These are phyloP conservation scores for Isurus oxyrinchus DNA, from an alignment of 2,113 vertebrate genomes.

Conservation along the genomic window DNA sequence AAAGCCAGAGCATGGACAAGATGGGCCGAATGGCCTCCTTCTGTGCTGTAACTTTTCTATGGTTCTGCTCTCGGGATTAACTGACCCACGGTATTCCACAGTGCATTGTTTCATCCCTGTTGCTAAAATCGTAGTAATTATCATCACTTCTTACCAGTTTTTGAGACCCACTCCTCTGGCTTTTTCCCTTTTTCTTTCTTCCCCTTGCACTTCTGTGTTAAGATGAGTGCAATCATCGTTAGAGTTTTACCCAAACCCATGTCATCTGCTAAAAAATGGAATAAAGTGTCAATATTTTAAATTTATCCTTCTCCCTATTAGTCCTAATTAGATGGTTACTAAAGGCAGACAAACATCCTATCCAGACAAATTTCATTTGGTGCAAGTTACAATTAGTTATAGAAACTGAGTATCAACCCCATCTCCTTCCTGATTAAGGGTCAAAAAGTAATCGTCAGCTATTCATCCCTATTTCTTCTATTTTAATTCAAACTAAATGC, in stretches of 20 bases:
- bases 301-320: neutral
- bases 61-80: neutral
- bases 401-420: neutral
- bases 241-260: slow-evolving; percentile 96
- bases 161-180: slow-evolving; percentile 66
- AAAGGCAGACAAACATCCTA: neutral
- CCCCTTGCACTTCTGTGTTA: slow-evolving; percentile 63
- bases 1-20: neutral
- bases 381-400: neutral
- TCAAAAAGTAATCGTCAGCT: neutral
- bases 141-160: slow-evolving; percentile 59
- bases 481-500: neutral
- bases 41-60: too few species aligned
- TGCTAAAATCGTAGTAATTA: neutral
- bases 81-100: too few species aligned
- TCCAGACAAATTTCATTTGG: neutral
- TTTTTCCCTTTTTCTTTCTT: slow-evolving; percentile 51
- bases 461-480: neutral
- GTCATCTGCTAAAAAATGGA: slow-evolving; percentile 73
- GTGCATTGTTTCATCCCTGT: neutral
- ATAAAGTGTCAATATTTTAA: neutral
- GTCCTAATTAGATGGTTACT: neutral
- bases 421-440: neutral
- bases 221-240: slow-evolving; percentile 83
- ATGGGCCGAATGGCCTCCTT: too few species aligned